Percentiles rank a stretch among this genome's conserved stretches.
Conservation (phyloP, 92 coral and sea anemone genomes). For the Nematostella vectensis region DNA sequence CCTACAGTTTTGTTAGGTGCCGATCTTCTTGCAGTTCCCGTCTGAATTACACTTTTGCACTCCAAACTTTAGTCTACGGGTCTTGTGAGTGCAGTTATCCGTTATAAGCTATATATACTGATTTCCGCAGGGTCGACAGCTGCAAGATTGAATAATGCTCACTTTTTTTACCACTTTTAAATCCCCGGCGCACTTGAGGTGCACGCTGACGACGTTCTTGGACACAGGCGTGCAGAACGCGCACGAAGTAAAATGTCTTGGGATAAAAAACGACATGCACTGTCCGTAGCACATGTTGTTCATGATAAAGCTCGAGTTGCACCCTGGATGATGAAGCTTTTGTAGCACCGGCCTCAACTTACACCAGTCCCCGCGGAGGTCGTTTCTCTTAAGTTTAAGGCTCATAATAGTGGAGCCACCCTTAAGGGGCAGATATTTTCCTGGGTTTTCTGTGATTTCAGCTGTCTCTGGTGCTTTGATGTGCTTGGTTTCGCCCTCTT, state of each 20-base stretch:
- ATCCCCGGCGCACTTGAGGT: slow-evolving; percentile 44
- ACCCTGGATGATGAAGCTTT: slow-evolving; percentile 51
- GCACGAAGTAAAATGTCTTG: slow-evolving; percentile 48
- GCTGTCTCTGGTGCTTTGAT: too few species aligned
- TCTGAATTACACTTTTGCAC: too few species aligned
- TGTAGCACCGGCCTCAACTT: slow-evolving; percentile 29
- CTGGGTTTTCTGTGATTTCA: too few species aligned
- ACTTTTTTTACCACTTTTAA: slow-evolving; percentile 45
- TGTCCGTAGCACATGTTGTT: slow-evolving; percentile 74
- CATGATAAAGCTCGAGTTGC: slow-evolving; percentile 21
- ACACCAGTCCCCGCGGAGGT: slow-evolving; percentile 36
- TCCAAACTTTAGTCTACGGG: too few species aligned
- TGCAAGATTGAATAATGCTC: slow-evolving; percentile 38
- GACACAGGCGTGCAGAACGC: slow-evolving; percentile 37
- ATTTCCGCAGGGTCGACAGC: slow-evolving; percentile 42
- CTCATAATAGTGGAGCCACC: slow-evolving; percentile 16
- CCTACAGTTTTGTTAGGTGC: too few species aligned
- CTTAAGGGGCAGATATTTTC: slow-evolving; percentile 14
- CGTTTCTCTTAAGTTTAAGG: slow-evolving; percentile 16
- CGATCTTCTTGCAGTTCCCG: too few species aligned
- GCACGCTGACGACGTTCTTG: slow-evolving; percentile 13
- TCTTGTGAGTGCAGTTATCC: too few species aligned
- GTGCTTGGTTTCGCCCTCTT: too few species aligned
- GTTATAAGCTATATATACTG: too few species aligned
- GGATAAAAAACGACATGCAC: slow-evolving; percentile 60